phyloP scores from a whole-genome alignment of 1,140 invertebrate species.

The Ylistrum balloti region DNA sequence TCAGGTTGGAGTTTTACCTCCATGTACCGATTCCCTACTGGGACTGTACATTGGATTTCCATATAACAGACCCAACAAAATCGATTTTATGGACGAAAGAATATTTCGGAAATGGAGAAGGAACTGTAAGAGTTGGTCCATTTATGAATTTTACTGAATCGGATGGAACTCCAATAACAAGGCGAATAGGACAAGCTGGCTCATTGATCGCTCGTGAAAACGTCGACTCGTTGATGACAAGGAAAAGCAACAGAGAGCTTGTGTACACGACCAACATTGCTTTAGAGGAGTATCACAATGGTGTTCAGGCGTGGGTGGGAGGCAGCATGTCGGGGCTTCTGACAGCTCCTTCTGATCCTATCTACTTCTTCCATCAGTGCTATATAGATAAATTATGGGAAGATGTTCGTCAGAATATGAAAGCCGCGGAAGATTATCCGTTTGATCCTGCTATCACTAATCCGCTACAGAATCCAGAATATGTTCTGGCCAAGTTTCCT shows the following conservation, averaged over 20 bases:
- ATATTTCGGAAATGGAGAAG: not conserved
- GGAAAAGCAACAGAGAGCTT: not conserved
- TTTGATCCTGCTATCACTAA: not conserved
- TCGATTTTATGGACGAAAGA: not conserved
- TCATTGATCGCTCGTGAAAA: not conserved
- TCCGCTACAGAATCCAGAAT: not conserved
- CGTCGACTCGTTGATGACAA: not conserved
- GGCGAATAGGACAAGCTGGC: not conserved
- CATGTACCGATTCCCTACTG: not conserved
- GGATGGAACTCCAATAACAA: not conserved
- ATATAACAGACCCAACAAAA: constrained; percentile 5
- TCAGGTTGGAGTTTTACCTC: not conserved
- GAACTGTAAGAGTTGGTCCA: not conserved
- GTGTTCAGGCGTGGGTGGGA: not conserved
- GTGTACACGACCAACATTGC: not conserved
- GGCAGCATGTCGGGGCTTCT: not conserved
- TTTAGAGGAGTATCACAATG: constrained; percentile 2
- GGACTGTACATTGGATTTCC: not conserved
- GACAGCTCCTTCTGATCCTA: not conserved
- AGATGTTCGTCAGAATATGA: not conserved
- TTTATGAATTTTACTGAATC: constrained; percentile 18
- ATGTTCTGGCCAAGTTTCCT: not conserved
- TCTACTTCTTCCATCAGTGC: constrained; percentile 9
- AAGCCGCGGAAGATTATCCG: not conserved
- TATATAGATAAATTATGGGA: constrained; percentile 16